A percentile compares a stretch with the other conserved stretches of the same genome.
These are phyloP conservation scores for Amazona guildingii DNA, from an alignment of 2,113 vertebrate genomes.

Conservation along the genomic window DNA sequence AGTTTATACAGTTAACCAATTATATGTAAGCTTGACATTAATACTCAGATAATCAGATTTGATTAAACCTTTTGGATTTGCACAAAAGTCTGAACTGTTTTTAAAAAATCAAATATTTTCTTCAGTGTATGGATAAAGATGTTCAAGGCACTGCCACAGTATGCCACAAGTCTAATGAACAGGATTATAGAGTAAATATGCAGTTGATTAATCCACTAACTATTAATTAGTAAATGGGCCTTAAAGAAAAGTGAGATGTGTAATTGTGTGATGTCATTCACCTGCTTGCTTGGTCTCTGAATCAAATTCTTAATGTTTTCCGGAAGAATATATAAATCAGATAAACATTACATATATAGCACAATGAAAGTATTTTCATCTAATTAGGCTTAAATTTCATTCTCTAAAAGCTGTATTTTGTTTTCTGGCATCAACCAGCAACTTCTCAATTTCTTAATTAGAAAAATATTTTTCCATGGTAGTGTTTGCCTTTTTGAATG, in stretches of 20 bases:
- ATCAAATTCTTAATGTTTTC: background rate
- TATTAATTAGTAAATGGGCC: background rate
- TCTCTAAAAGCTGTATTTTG: slow-evolving; percentile 15
- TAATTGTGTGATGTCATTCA: background rate
- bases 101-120: background rate
- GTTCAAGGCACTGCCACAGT: background rate
- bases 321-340: background rate
- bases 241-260: background rate
- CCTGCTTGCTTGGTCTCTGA: background rate
- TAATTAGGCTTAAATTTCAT: background rate
- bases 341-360: background rate
- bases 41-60: background rate
- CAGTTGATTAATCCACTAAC: background rate
- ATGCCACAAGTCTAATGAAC: background rate
- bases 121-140: background rate
- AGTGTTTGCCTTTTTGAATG: background rate
- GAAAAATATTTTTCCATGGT: slow-evolving; percentile 40
- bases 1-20: background rate
- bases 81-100: background rate
- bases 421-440: slow-evolving; percentile 28
- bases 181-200: background rate
- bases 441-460: slow-evolving; percentile 58
- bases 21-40: background rate
- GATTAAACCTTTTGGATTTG: background rate
- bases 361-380: background rate